These are phyloP conservation scores for Corbicula japonica DNA, from an alignment of 2,888 invertebrate genomes.

Conservation along the genomic window DNA sequence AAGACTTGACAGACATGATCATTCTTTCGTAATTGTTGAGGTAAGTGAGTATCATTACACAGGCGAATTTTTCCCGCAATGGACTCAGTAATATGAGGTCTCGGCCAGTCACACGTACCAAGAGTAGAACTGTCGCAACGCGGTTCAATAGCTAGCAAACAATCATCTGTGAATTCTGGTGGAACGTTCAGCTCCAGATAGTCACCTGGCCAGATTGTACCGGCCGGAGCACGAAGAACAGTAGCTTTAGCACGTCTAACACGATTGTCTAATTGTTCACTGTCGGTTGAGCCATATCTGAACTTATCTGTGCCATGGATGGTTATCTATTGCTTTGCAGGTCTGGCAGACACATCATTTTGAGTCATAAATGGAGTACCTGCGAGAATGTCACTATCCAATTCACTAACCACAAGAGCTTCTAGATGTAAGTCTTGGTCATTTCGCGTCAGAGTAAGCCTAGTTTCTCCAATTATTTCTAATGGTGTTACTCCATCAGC, in stretches of 20 bases:
- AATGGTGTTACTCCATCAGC: slow-evolving; percentile 64
- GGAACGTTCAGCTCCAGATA: slow-evolving; percentile 52
- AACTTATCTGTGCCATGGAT: slow-evolving; percentile 33
- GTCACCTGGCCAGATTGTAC: slow-evolving; percentile 58
- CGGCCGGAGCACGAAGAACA: slow-evolving; percentile 1
- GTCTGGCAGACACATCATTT: slow-evolving; percentile 67
- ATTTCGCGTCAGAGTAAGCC: slow-evolving; percentile 24
- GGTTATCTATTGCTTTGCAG: slow-evolving; percentile 50
- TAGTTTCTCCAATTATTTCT: slow-evolving; percentile 52
- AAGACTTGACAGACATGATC: slow-evolving; percentile 52
- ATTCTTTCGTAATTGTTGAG: slow-evolving; percentile 25
- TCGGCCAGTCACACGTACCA: too few species aligned
- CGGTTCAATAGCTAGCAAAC: slow-evolving; percentile 41
- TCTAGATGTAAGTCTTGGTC: slow-evolving; percentile 22
- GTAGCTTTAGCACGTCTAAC: slow-evolving; percentile 5
- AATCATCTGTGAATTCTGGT: slow-evolving; percentile 19
- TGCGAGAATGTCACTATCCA: slow-evolving; percentile 64
- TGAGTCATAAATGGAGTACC: slow-evolving; percentile 67
- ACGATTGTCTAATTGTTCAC: background rate
- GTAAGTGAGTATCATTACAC: slow-evolving; percentile 35
- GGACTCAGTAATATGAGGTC: too few species aligned
- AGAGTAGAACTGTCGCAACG: slow-evolving; percentile 8
- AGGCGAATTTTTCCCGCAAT: slow-evolving; percentile 48
- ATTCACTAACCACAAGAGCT: slow-evolving; percentile 48
- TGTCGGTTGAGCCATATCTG: background rate